Evolutionary conservation across 2,797 vertebrate species (phyloP).

Genomic region (Coracias cyanogaster): DNA sequence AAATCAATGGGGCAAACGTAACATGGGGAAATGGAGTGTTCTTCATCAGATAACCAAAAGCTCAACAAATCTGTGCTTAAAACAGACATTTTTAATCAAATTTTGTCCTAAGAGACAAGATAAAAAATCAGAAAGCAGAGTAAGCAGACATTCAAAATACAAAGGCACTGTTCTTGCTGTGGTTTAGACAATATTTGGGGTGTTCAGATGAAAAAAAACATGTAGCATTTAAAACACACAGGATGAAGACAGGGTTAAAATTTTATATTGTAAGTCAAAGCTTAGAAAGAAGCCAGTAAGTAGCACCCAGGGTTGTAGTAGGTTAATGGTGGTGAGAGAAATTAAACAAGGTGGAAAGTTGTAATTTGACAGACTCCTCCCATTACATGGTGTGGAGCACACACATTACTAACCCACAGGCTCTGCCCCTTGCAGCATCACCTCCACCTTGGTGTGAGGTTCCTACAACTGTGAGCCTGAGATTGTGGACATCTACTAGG

Average conservation of each 20-base stretch:
- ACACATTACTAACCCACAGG: fast-evolving
- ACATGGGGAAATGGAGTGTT: not conserved
- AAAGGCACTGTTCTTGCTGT: not conserved
- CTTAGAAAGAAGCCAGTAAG: not conserved
- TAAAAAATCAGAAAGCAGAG: not conserved
- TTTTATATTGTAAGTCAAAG: not conserved
- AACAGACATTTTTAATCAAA: not conserved
- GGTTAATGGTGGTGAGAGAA: not conserved
- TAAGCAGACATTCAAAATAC: not conserved
- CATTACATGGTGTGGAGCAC: fast-evolving
- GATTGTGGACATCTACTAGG: no score
- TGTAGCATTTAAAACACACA: not conserved
- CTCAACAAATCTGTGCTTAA: not conserved
- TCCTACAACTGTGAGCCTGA: not conserved
- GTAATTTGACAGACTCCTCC: not conserved
- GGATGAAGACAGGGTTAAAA: not conserved
- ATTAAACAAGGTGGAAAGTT: not conserved
- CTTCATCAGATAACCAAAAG: not conserved
- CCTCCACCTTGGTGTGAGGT: not conserved
- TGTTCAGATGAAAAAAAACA: not conserved
- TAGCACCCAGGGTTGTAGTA: not conserved
- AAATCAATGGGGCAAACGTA: not conserved
- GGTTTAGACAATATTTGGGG: fast-evolving
- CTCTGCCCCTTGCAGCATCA: not conserved
- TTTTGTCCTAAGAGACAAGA: not conserved